Percentiles rank a stretch among this genome's conserved stretches.
These are phyloP conservation scores for Sisor rabdophorus DNA, from an alignment of 2,113 vertebrate genomes.

Conservation along the genomic window DNA sequence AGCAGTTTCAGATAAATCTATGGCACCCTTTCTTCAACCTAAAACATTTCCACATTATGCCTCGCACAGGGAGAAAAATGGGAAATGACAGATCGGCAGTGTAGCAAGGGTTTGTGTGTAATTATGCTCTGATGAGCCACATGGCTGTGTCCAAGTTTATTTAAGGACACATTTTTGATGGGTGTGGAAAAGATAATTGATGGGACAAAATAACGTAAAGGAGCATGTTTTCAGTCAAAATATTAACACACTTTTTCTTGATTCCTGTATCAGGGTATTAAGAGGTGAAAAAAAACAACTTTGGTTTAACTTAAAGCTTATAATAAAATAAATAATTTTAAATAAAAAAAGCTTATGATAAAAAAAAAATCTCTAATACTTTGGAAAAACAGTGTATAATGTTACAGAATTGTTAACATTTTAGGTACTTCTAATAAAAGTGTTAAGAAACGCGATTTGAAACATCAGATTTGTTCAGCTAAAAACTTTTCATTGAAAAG, in stretches of 20 bases:
- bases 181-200: constrained; percentile 30
- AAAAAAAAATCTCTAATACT: background rate
- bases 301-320: too few species aligned
- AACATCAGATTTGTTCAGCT: background rate
- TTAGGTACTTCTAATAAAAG: background rate
- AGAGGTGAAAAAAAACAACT: background rate
- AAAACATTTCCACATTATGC: constrained; percentile 26
- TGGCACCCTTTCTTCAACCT: background rate
- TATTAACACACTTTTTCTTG: constrained; percentile 19
- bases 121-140: constrained; percentile 30
- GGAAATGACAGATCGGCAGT: constrained; percentile 33
- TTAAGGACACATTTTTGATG: constrained; percentile 35
- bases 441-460: background rate
- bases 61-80: constrained; percentile 28
- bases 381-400: background rate
- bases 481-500: background rate
- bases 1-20: constrained; percentile 20
- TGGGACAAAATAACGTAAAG: constrained; percentile 1
- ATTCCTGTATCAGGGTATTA: constrained; percentile 1
- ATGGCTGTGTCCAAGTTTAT: constrained; percentile 33
- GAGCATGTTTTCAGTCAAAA: constrained; percentile 24
- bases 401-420: background rate
- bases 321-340: too few species aligned
- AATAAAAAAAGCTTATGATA: background rate
- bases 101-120: constrained; percentile 34